Evolutionary conservation across 2,113 vertebrate species (phyloP).

Genomic region (Salminus brasiliensis): DNA sequence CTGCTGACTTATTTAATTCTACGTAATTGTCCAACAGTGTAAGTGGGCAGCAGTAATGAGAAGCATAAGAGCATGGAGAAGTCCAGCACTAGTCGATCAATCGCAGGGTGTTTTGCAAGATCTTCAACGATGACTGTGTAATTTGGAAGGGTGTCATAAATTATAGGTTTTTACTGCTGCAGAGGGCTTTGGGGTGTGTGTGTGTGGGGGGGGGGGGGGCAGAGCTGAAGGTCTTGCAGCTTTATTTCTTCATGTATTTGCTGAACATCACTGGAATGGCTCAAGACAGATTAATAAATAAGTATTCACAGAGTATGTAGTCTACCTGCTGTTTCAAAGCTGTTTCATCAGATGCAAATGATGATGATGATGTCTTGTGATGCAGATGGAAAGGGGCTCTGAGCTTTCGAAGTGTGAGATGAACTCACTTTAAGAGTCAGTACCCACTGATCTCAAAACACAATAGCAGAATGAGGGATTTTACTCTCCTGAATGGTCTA

Average conservation of each 20-base stretch:
- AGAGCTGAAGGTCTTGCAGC: not conserved
- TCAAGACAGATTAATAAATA: not conserved
- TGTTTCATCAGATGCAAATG: not conserved
- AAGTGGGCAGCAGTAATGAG: not conserved
- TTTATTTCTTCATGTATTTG: not conserved
- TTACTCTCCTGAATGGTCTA: not conserved
- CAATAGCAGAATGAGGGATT: not conserved
- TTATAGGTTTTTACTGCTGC: constrained; percentile 1
- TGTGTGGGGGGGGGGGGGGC: not conserved
- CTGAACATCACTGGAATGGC: not conserved
- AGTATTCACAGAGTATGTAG: not conserved
- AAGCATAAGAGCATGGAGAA: not conserved
- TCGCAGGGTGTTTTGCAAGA: not conserved
- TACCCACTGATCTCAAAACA: not conserved
- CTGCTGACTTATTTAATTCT: too few species aligned
- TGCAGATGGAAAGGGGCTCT: not conserved
- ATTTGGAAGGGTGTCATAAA: constrained; percentile 24
- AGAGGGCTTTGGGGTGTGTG: not conserved
- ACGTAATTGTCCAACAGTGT: not conserved
- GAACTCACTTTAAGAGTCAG: constrained; percentile 1
- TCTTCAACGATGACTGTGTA: not conserved
- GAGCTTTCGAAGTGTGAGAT: constrained; percentile 12
- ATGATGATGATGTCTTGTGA: not conserved
- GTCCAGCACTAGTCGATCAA: not conserved
- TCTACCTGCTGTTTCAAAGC: not conserved